Conservation (phyloP, 2,113 vertebrate genomes). For the Ictalurus furcatus region DNA sequence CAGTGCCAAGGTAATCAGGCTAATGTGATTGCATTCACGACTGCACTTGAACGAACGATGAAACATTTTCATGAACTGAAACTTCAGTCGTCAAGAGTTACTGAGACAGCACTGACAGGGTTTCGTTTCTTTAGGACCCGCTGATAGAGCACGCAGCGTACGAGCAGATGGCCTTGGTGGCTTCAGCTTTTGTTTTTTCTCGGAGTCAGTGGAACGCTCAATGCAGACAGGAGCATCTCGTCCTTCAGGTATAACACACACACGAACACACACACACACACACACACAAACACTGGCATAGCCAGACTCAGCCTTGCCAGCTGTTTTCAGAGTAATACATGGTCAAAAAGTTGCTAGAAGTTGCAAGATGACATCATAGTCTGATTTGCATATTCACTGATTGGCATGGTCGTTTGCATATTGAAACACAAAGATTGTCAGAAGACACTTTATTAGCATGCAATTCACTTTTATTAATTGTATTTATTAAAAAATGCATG, state of each 20-base stretch:
- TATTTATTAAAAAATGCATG: not conserved
- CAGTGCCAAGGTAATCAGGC: constrained; percentile 73
- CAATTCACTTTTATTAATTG: not conserved
- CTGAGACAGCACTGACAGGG: not conserved
- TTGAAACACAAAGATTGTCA: not conserved
- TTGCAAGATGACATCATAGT: not conserved
- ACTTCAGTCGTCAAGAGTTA: not conserved
- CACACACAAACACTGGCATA: not conserved
- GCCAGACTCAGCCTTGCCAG: not conserved
- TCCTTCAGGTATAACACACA: constrained; percentile 78
- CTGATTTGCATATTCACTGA: not conserved
- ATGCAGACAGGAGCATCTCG: constrained; percentile 70
- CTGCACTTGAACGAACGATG: not conserved
- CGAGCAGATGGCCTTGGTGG: constrained; percentile 84
- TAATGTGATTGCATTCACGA: not conserved
- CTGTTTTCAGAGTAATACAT: not conserved
- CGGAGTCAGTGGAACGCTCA: constrained; percentile 88
- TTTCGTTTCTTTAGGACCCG: constrained; percentile 68
- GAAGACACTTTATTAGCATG: not conserved
- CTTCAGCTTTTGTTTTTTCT: constrained; percentile 80
- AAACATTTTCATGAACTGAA: not conserved
- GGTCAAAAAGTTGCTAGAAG: not conserved
- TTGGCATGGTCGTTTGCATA: not conserved
- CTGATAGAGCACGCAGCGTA: constrained; percentile 77
- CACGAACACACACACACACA: not conserved